Conservation (phyloP, 2,113 vertebrate species). For the Chelonoidis abingdonii region DNA sequence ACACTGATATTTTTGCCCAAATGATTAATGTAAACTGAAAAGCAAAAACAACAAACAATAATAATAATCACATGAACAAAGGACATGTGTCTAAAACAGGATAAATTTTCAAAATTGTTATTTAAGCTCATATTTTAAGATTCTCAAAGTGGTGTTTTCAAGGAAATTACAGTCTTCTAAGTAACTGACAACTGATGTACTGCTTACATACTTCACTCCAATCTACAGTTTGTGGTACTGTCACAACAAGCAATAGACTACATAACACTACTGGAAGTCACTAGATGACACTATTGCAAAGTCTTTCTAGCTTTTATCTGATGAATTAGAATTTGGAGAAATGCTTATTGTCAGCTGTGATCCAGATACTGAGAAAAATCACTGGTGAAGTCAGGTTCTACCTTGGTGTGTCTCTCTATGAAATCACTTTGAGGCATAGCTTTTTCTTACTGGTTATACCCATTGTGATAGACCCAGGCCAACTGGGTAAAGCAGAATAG, state of each 20-base stretch:
- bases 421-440: neutral
- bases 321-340: neutral
- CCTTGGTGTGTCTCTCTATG: accelerated
- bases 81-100: neutral
- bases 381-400: neutral
- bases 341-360: neutral
- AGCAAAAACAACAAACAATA: neutral
- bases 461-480: too few species aligned
- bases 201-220: accelerated
- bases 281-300: neutral
- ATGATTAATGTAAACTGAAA: neutral
- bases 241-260: neutral
- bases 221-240: accelerated
- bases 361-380: neutral
- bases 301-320: neutral
- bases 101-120: neutral
- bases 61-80: neutral
- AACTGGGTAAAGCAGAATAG: too few species aligned
- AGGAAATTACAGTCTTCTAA: neutral
- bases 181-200: neutral
- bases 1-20: neutral
- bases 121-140: neutral
- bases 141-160: neutral
- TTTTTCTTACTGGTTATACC: accelerated
- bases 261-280: neutral